Evolutionary conservation across 1,140 invertebrate species (phyloP).

Genomic region (Anthonomus grandis): DNA sequence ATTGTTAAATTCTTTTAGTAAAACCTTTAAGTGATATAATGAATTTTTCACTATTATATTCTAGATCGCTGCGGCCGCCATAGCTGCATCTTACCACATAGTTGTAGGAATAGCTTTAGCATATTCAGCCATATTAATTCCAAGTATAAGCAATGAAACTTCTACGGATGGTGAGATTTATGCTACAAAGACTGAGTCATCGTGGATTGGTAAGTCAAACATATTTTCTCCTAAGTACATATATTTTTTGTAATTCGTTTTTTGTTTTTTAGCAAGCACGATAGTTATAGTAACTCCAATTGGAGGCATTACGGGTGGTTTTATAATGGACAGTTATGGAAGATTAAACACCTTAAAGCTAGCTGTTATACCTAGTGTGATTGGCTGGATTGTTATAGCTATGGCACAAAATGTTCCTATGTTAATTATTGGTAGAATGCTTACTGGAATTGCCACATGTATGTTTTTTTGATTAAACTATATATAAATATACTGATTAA

Average conservation of each 20-base stretch:
- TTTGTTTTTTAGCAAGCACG: conserved; percentile 51
- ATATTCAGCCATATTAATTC: conserved; percentile 62
- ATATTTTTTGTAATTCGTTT: background rate
- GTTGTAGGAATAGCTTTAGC: conserved; percentile 57
- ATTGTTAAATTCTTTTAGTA: too few relatives aligned
- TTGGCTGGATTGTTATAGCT: conserved; percentile 63
- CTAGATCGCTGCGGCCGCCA: conserved; percentile 54
- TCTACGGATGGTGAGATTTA: conserved; percentile 27
- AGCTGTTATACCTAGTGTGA: conserved; percentile 57
- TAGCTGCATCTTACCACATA: conserved; percentile 57
- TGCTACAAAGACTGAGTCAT: conserved; percentile 49
- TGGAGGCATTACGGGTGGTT: conserved; percentile 55
- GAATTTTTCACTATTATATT: too few relatives aligned
- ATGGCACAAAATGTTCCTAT: conserved; percentile 50
- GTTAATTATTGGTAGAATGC: conserved; percentile 59
- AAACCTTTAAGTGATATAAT: too few relatives aligned
- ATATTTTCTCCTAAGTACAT: background rate
- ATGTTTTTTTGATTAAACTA: too few relatives aligned
- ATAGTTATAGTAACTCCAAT: conserved; percentile 56
- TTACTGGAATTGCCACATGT: conserved; percentile 58
- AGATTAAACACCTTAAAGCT: conserved; percentile 60
- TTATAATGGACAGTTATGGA: conserved; percentile 61
- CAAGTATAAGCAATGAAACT: conserved; percentile 46
- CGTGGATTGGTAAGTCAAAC: conserved; percentile 52
- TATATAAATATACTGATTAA: too few relatives aligned